phyloP scores from a whole-genome alignment of 2,888 invertebrate species.

The Drosophila nr. perissopoda region DNA sequence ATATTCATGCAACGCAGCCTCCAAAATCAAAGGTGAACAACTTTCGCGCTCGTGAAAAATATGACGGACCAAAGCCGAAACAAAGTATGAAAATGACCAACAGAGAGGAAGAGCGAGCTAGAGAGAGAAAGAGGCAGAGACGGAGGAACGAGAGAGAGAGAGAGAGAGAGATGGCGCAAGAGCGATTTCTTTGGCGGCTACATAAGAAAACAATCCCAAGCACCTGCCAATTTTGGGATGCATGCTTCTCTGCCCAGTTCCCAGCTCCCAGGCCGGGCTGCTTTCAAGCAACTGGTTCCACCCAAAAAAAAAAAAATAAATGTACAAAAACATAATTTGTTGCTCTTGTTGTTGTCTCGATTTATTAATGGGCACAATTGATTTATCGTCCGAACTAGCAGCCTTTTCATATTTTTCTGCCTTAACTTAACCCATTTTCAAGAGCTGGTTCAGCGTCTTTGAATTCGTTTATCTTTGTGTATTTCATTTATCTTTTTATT shows the following conservation, averaged over 20 bases:
- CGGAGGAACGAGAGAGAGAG: conserved; percentile 2
- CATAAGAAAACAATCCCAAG: conserved; percentile 13
- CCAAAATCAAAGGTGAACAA: conserved; percentile 79
- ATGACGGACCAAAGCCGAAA: conserved; percentile 58
- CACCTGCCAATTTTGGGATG: conserved; percentile 73
- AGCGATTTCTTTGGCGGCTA: conserved; percentile 2
- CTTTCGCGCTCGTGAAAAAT: conserved; percentile 80
- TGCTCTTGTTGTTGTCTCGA: conserved; percentile 44
- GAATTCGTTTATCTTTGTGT: conserved; percentile 5
- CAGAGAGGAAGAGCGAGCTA: conserved; percentile 4
- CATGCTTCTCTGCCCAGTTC: conserved; percentile 23
- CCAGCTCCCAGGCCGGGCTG: conserved; percentile 15
- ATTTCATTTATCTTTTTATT: conserved; percentile 17
- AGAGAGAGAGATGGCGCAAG: background rate
- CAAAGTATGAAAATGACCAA: conserved; percentile 48
- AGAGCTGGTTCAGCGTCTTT: conserved; percentile 37
- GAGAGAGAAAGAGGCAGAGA: conserved; percentile 3
- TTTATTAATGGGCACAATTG: conserved; percentile 68
- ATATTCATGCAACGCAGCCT: conserved; percentile 66
- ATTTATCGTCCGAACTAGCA: conserved; percentile 59
- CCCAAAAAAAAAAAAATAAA: conserved; percentile 22
- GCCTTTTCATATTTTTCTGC: conserved; percentile 24
- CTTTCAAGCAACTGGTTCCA: conserved; percentile 52
- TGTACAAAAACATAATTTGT: conserved; percentile 7
- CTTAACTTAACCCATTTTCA: conserved; percentile 61